These are phyloP conservation scores for Drosophila virilis DNA, from an alignment of 1,140 invertebrate species.

Conservation along the genomic window DNA sequence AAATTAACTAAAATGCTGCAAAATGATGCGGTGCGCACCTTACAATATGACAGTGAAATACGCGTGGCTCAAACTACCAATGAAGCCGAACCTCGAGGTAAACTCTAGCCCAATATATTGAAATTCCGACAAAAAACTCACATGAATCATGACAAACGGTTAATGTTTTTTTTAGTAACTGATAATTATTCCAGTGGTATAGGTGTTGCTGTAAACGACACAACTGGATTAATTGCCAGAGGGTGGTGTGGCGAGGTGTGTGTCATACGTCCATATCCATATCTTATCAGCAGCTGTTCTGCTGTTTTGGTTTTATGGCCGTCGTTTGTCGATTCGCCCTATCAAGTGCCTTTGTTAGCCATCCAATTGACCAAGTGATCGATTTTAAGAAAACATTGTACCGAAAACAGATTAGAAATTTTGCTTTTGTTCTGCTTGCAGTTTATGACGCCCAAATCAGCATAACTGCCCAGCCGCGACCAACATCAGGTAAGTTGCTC, in stretches of 20 bases:
- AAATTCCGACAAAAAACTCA: conserved; percentile 1
- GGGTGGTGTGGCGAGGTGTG: conserved; percentile 25
- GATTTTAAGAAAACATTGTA: conserved; percentile 7
- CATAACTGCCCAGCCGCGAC: conserved; percentile 74
- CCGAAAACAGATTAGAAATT: neutral
- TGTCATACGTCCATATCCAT: conserved; percentile 64
- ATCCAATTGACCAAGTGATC: conserved; percentile 44
- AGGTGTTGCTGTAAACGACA: conserved; percentile 28
- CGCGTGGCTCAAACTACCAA: conserved; percentile 68
- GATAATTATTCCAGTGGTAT: conserved; percentile 44
- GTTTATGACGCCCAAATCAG: conserved; percentile 74
- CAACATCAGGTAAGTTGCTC: conserved; percentile 20
- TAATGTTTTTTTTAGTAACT: conserved; percentile 29
- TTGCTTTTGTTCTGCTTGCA: conserved; percentile 21
- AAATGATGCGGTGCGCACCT: conserved; percentile 76
- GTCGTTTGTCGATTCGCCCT: neutral
- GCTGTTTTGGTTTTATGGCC: conserved; percentile 48
- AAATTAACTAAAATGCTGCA: conserved; percentile 68
- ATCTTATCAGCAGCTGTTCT: conserved; percentile 67
- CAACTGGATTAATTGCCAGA: conserved; percentile 61
- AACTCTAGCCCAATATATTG: neutral
- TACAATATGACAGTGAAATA: conserved; percentile 81
- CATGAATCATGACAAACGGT: conserved; percentile 45
- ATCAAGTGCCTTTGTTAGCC: conserved; percentile 66
- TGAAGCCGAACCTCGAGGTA: conserved; percentile 71